These are phyloP conservation scores for Pelmatolapia mariae DNA, from an alignment of 2,113 vertebrate species.

Conservation along the genomic window DNA sequence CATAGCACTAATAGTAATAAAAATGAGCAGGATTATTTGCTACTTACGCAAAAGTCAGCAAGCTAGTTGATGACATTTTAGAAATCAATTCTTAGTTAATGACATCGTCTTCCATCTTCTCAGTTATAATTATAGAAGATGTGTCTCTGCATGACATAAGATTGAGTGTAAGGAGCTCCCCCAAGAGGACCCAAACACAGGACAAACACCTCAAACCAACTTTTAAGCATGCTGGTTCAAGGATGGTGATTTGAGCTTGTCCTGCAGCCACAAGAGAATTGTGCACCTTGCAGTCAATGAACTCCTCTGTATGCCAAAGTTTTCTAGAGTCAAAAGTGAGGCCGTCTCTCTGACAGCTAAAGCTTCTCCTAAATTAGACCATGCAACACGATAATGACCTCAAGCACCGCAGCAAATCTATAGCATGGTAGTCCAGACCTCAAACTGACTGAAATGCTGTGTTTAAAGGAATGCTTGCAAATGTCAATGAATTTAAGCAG, in stretches of 20 bases:
- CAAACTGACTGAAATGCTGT: background rate
- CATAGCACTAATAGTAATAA: background rate
- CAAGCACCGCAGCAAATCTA: background rate
- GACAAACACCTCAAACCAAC: too few relatives aligned
- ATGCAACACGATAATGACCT: background rate
- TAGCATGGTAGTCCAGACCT: background rate
- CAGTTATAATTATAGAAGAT: background rate
- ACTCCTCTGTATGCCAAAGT: background rate
- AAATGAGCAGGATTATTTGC: background rate
- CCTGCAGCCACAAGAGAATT: background rate
- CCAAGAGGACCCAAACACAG: background rate
- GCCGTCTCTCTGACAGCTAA: background rate
- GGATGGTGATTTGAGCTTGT: too few relatives aligned
- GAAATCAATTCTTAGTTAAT: background rate
- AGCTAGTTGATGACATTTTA: background rate
- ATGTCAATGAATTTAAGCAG: background rate
- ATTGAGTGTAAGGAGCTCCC: background rate
- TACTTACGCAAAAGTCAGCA: background rate
- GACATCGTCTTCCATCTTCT: background rate
- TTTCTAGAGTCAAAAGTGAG: background rate
- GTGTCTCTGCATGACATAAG: background rate
- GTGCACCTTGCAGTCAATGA: rapidly evolving
- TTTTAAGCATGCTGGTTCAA: background rate
- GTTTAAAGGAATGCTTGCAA: background rate
- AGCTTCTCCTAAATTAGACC: background rate